Conservation (phyloP, 2,113 vertebrate species). For the Cettia cetti region DNA sequence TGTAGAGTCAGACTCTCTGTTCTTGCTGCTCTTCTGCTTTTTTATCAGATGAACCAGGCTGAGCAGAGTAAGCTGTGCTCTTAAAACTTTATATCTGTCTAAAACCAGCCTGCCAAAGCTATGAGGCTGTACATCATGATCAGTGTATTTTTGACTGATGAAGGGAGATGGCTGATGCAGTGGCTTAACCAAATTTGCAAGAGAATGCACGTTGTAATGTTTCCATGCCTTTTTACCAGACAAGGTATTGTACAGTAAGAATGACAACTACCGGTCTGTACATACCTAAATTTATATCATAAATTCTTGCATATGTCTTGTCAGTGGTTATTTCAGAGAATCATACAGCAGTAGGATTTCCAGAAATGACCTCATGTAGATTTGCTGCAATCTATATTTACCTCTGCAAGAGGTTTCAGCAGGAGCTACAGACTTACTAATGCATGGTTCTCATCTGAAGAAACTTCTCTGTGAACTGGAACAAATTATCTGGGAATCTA, state of each 20-base stretch:
- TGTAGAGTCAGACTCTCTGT: background rate
- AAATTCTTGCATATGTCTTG: background rate
- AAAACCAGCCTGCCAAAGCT: background rate
- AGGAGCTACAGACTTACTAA: background rate
- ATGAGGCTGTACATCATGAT: background rate
- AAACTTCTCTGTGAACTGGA: background rate
- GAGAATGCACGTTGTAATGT: background rate
- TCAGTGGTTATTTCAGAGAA: background rate
- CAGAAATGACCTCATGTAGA: background rate
- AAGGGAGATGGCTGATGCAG: background rate
- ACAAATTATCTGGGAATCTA: slow-evolving; percentile 7
- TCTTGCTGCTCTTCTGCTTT: background rate
- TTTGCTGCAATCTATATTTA: background rate
- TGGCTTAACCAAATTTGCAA: background rate
- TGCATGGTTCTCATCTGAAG: background rate
- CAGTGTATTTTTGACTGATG: background rate
- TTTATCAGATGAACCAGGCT: background rate
- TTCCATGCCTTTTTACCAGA: background rate
- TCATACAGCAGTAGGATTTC: background rate
- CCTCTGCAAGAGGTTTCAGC: background rate
- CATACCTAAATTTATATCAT: background rate
- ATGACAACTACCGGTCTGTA: background rate
- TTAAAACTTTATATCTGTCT: background rate
- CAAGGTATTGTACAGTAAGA: background rate
- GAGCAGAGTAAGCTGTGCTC: background rate